Percentiles rank a stretch among this genome's conserved stretches.
Evolutionary conservation across 2,113 vertebrate genomes (phyloP).

Genomic region (Xiphophorus hellerii): DNA sequence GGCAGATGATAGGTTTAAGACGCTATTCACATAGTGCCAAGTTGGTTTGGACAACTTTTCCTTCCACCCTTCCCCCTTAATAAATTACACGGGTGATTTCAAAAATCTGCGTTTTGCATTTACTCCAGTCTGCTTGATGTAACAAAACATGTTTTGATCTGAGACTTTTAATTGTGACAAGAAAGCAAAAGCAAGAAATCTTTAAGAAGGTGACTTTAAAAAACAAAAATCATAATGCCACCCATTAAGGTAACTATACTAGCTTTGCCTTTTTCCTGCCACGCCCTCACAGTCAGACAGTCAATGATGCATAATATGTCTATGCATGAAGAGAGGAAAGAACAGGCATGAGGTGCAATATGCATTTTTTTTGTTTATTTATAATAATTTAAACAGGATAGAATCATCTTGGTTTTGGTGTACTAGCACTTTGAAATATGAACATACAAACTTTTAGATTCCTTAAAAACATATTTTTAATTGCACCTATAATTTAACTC

Average conservation of each 20-base stretch:
- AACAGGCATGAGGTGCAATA: neutral
- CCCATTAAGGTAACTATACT: too few relatives aligned
- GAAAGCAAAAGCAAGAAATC: neutral
- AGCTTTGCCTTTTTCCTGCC: neutral
- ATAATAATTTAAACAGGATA: neutral
- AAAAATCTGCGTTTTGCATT: too few relatives aligned
- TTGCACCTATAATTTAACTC: neutral
- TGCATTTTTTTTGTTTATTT: neutral
- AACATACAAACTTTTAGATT: neutral
- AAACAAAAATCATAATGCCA: too few relatives aligned
- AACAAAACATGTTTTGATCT: neutral
- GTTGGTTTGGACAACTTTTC: too few relatives aligned
- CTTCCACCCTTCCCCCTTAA: too few relatives aligned
- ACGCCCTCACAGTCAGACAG: neutral
- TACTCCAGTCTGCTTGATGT: neutral
- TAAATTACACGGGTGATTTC: too few relatives aligned
- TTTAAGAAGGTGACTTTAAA: neutral
- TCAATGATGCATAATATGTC: neutral
- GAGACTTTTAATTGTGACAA: neutral
- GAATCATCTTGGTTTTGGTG: neutral
- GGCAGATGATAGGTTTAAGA: too few relatives aligned
- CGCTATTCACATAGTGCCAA: too few relatives aligned
- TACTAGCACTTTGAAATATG: neutral
- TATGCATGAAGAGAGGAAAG: neutral
- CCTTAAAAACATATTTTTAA: neutral